Conservation (phyloP, 2,797 vertebrate species). For the Diplodus puntazzo region DNA sequence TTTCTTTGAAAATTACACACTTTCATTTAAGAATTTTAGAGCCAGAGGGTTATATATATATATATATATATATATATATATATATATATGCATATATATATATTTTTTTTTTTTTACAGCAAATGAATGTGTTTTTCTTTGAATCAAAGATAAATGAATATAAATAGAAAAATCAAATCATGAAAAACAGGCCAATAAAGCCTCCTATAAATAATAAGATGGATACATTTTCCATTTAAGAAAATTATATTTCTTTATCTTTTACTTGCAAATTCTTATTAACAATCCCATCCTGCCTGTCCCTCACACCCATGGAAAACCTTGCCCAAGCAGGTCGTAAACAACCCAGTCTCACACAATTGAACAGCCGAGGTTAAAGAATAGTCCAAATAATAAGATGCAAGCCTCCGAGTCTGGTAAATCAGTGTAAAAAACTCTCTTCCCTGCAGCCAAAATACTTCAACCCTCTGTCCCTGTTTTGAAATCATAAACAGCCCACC, state of each 20-base stretch:
- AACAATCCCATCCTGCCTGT: constrained; percentile 18
- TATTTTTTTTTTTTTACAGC: background rate
- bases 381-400: constrained; percentile 88
- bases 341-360: constrained; percentile 82
- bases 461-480: constrained; percentile 82
- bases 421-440: constrained; percentile 84
- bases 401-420: constrained; percentile 83
- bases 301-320: constrained; percentile 66
- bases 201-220: background rate
- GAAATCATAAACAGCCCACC: constrained; percentile 80
- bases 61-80: too few relatives aligned
- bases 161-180: background rate
- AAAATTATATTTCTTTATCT: background rate
- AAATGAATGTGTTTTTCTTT: background rate
- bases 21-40: background rate
- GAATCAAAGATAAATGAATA: too few relatives aligned
- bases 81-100: too few relatives aligned
- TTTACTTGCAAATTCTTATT: background rate
- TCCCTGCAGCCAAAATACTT: constrained; percentile 84
- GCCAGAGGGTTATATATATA: background rate
- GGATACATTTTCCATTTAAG: background rate
- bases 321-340: constrained; percentile 72
- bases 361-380: constrained; percentile 87
- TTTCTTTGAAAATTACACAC: background rate
- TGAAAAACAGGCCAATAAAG: background rate